Evolutionary conservation across 2,113 vertebrate species (phyloP).

Genomic region (Bos taurus): ARS-UCD2.0 NC_037348.1:19013001-19013500

Average conservation of each 20-base stretch:
- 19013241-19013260: neutral
- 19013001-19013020: neutral
- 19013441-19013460: rapidly evolving
- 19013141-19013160: neutral
- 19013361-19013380: neutral
- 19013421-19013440: rapidly evolving
- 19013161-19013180: neutral
- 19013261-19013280: neutral
- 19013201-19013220: neutral
- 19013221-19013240: rapidly evolving
- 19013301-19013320: neutral
- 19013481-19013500: neutral
- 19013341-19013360: neutral
- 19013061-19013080: neutral
- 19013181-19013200: neutral
- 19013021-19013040: neutral
- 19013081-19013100: neutral
- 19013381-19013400: neutral
- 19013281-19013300: neutral
- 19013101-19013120: neutral
- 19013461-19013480: neutral
- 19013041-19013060: neutral
- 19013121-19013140: neutral
- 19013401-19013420: neutral
- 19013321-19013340: neutral